phyloP scores from a whole-genome alignment of 1,140 invertebrate species.

The Aphaenogaster floridana region DNA sequence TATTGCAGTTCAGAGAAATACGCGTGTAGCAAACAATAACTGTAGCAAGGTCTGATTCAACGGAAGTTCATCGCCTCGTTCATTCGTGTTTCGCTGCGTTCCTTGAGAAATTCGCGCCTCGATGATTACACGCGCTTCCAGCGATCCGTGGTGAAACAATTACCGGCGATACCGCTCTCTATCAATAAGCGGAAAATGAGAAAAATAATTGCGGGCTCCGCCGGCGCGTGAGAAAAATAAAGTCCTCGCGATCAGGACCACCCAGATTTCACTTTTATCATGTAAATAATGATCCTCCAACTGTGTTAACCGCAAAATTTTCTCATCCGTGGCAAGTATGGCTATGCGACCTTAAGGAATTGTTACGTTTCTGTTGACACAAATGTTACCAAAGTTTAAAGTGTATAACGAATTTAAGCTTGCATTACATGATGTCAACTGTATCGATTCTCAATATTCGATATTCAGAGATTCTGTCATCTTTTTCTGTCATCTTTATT shows the following conservation, averaged over 20 bases:
- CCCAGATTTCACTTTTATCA: slow-evolving; percentile 37
- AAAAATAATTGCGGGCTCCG: slow-evolving; percentile 52
- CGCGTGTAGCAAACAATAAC: slow-evolving; percentile 16
- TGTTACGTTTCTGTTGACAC: slow-evolving; percentile 18
- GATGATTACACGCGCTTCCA: slow-evolving; percentile 57
- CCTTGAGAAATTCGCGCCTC: slow-evolving; percentile 68
- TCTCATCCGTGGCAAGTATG: background rate
- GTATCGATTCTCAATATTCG: background rate
- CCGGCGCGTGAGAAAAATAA: background rate
- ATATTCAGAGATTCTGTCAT: background rate
- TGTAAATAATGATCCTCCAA: background rate
- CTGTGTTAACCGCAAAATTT: slow-evolving; percentile 6
- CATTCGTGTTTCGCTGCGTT: slow-evolving; percentile 51
- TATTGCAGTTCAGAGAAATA: background rate
- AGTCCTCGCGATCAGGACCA: slow-evolving; percentile 1
- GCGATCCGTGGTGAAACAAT: slow-evolving; percentile 64
- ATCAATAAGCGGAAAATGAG: slow-evolving; percentile 69
- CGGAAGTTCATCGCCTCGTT: slow-evolving; percentile 61
- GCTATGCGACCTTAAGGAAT: slow-evolving; percentile 20
- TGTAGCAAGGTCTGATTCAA: slow-evolving; percentile 27
- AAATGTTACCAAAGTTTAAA: background rate
- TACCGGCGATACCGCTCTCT: slow-evolving; percentile 28
- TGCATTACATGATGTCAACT: background rate
- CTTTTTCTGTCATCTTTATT: background rate
- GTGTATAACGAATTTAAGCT: background rate